Conservation (phyloP, 2,797 vertebrate genomes). For the Sebastes miniatus region DNA sequence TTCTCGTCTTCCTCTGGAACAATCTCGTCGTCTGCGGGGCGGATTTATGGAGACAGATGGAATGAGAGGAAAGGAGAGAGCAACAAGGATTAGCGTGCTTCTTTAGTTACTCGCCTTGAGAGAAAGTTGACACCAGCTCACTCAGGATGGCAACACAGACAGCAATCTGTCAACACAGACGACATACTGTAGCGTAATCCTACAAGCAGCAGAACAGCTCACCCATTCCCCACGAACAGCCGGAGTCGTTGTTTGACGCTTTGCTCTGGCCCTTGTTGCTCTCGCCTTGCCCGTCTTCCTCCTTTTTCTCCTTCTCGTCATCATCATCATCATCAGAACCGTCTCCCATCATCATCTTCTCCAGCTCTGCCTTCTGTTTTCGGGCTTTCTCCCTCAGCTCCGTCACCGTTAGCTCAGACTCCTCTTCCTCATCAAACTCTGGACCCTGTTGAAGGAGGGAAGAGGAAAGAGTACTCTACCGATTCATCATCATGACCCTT, state of each 20-base stretch:
- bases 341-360: constrained; percentile 94
- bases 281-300: constrained; percentile 47
- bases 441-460: constrained; percentile 84
- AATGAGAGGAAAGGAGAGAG: background rate
- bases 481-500: background rate
- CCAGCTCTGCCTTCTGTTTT: constrained; percentile 87
- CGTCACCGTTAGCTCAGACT: constrained; percentile 92
- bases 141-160: background rate
- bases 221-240: constrained; percentile 98
- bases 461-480: background rate
- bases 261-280: constrained; percentile 38
- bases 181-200: background rate
- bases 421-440: constrained; percentile 92
- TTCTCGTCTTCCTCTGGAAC: constrained; percentile 89
- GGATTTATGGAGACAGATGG: background rate
- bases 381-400: constrained; percentile 87
- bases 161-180: background rate
- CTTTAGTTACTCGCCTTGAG: background rate
- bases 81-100: background rate
- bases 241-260: constrained; percentile 80
- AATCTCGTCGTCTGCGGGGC: constrained; percentile 87
- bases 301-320: constrained; percentile 80
- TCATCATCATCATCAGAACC: constrained; percentile 91
- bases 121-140: background rate
- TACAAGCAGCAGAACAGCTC: constrained; percentile 46